Evolutionary conservation across 2,888 invertebrate species (phyloP).

Genomic region (Seladonia tumulorum): DNA sequence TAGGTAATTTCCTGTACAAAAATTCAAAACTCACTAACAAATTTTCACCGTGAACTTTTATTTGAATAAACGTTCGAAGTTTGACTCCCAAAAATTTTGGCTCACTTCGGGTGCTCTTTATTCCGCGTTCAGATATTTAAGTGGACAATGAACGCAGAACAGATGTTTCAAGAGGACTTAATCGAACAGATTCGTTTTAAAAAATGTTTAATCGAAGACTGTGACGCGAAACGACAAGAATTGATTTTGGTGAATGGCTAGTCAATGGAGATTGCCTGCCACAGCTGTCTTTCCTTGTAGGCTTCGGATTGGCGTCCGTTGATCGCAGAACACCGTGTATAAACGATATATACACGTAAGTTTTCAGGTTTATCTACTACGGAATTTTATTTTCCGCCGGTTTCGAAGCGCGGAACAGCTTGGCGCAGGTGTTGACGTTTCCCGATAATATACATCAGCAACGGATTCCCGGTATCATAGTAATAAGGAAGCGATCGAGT

Average conservation of each 20-base stretch:
- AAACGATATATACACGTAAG: not conserved
- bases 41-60: no score
- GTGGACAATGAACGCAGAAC: no score
- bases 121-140: no score
- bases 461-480: not conserved
- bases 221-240: no score
- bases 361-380: constrained; percentile 23
- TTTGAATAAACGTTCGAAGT: no score
- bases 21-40: no score
- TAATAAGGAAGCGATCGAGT: not conserved
- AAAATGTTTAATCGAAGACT: no score
- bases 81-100: no score
- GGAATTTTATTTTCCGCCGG: constrained; percentile 23
- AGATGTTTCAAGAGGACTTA: no score
- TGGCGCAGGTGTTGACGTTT: constrained; percentile 28
- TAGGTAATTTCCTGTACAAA: no score
- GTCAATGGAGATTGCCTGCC: not conserved
- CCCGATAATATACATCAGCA: constrained; percentile 20
- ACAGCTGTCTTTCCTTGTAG: not conserved
- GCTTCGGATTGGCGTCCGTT: not conserved
- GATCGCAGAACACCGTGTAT: not conserved
- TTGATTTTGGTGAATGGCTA: not conserved
- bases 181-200: no score
- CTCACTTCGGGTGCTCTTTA: no score
- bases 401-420: constrained; percentile 16